A percentile compares a stretch with the other conserved stretches of the same genome.
Evolutionary conservation across 1,140 invertebrate species (phyloP).

Genomic region (Neotoxoptera formosana): DNA sequence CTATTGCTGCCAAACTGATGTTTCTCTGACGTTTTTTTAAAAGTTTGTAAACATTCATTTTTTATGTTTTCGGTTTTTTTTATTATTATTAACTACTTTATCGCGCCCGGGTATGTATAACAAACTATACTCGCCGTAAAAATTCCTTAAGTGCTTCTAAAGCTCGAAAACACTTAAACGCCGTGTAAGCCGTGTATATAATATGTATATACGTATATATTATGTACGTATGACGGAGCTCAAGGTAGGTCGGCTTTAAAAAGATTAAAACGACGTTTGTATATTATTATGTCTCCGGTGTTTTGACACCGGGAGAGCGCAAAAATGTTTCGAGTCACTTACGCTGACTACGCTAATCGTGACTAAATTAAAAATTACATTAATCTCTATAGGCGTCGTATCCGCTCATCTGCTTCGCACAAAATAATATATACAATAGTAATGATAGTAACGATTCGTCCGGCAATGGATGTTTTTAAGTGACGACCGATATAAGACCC

Average conservation of each 20-base stretch:
- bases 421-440: background rate
- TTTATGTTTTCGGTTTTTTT: background rate
- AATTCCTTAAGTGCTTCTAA: background rate
- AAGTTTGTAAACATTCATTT: background rate
- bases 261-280: background rate
- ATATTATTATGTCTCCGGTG: background rate
- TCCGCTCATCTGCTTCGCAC: background rate
- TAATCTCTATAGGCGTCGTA: background rate
- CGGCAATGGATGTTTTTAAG: background rate
- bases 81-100: background rate
- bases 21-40: background rate
- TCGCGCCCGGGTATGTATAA: background rate
- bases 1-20: background rate
- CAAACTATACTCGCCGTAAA: background rate
- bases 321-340: background rate
- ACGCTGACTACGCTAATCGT: background rate
- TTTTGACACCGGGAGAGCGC: background rate
- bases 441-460: background rate
- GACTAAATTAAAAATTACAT: background rate
- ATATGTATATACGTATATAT: no score
- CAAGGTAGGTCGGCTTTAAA: background rate
- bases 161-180: background rate
- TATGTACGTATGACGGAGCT: background rate
- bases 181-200: background rate
- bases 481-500: background rate